Base-by-base conservation (phyloP, 2,888 invertebrate genomes). In the Polydrusus tereticollis region DNA sequence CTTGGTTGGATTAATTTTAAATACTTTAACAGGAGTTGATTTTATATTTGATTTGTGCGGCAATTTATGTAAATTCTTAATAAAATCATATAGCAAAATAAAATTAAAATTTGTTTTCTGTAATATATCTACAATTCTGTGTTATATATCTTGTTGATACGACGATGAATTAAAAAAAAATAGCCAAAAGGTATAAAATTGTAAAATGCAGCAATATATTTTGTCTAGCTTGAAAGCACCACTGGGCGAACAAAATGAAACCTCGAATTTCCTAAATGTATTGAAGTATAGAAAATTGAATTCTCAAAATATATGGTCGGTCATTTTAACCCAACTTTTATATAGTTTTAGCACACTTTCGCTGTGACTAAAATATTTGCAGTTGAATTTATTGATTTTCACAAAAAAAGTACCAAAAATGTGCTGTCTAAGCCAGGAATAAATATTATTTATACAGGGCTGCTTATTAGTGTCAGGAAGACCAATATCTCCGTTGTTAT, bases 281-380 rank as follows among this genome's bases (percentile, higher is more conserved):
- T 73, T 68, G 73, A 64, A 45, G 65, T 63, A 60, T 73, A 69
- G 73, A 69, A 73, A 73, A 73, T 73, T 69, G 69, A 73, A 73
- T 73, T 69, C 64, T 65, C 65, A 65, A 64, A 73, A 73, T 73
- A 69, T 73, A 73, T 73, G 64, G 73, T 73, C 60, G 69, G 63
- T 58, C 59, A 59, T 73, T 69, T 59, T 64, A 69, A 68, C 59
- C 18, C 43, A 64, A 52, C 62, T 68, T 73, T 60, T 69, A 73
- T 69, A 59, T 63, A 38, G 14, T 73, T 69, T 73, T 33, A 50
- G 58, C 33, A 58, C 63, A 66, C 70, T 23, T 36, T 41, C 58
- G 55, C 29, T 33, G 58, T 60, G 66, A 57, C 68, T 64, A 64
- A 72, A 72, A 69, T 72, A 73, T 69, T 55, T 59, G 65, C 68